These are phyloP conservation scores for Protonibea diacanthus DNA, from an alignment of 2,797 vertebrate genomes.

Conservation along the genomic window DNA sequence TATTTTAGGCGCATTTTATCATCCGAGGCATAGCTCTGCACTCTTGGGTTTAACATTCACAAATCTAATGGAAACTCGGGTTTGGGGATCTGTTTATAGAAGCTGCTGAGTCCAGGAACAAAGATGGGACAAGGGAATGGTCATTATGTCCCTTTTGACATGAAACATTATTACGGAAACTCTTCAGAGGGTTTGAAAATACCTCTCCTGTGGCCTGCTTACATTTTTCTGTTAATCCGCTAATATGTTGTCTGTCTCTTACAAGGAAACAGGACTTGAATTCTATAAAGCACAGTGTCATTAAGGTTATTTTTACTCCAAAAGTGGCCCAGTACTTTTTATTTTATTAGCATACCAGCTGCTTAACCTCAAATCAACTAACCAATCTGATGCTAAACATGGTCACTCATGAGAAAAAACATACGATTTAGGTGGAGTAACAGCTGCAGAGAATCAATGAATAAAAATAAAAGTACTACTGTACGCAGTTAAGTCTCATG, in stretches of 20 bases:
- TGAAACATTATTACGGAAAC: conserved; percentile 37
- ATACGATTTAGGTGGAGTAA: neutral
- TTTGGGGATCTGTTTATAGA: conserved; percentile 75
- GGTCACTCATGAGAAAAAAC: neutral
- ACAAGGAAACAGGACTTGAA: neutral
- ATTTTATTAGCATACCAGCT: neutral
- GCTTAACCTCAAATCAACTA: conserved; percentile 2
- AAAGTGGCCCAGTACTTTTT: neutral
- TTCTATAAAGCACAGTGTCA: neutral
- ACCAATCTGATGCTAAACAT: neutral
- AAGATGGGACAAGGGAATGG: conserved; percentile 42
- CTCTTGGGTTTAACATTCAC: conserved; percentile 70
- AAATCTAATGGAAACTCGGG: conserved; percentile 74
- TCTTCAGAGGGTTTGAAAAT: conserved; percentile 42
- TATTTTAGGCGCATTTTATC: conserved; percentile 77
- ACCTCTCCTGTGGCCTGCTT: conserved; percentile 4
- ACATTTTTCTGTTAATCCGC: conserved; percentile 18
- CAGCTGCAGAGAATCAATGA: conserved; percentile 22
- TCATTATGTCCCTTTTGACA: conserved; percentile 39
- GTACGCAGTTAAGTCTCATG: neutral
- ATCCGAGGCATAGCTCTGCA: conserved; percentile 52
- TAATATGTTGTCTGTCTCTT: conserved; percentile 1
- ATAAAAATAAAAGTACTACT: conserved; percentile 1
- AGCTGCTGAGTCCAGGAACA: conserved; percentile 47
- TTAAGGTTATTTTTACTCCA: neutral